Percentiles rank a stretch among this genome's conserved stretches.
Conservation (phyloP, 2,113 vertebrate genomes). For the Gorsachius goisagi region DNA sequence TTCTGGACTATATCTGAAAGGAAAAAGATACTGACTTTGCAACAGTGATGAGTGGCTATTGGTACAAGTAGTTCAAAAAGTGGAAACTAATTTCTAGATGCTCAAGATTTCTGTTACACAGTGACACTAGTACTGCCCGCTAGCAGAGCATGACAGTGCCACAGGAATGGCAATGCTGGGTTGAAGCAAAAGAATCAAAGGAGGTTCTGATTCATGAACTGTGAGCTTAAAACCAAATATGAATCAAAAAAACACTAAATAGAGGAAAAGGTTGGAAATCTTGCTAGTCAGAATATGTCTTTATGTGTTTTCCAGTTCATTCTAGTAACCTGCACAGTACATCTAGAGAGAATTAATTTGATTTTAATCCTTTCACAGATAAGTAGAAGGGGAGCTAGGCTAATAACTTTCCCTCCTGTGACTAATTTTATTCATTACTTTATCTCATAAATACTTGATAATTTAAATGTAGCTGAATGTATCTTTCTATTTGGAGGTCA, state of each 20-base stretch:
- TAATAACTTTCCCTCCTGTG: not conserved
- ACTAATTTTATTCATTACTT: conserved; percentile 4
- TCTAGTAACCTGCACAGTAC: not conserved
- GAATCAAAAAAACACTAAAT: not conserved
- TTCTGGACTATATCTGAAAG: not conserved
- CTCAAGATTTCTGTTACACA: not conserved
- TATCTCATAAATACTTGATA: not conserved
- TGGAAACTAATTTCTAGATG: not conserved
- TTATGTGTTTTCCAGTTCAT: not conserved
- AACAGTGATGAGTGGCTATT: not conserved
- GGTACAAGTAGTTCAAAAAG: not conserved
- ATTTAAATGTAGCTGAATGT: not conserved
- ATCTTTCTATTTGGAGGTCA: not conserved
- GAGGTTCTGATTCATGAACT: not conserved
- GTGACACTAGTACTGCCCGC: not conserved
- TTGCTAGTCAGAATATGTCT: not conserved
- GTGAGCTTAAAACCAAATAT: not conserved
- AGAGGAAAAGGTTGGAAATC: not conserved
- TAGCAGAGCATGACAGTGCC: not conserved
- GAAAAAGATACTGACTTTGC: not conserved
- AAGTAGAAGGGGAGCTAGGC: not conserved
- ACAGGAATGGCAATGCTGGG: not conserved
- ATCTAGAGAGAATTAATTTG: not conserved
- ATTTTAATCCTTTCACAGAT: not conserved
- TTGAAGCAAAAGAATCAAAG: not conserved